Conservation (phyloP, 2,797 vertebrate genomes). For the Adelosebastes latens region DNA sequence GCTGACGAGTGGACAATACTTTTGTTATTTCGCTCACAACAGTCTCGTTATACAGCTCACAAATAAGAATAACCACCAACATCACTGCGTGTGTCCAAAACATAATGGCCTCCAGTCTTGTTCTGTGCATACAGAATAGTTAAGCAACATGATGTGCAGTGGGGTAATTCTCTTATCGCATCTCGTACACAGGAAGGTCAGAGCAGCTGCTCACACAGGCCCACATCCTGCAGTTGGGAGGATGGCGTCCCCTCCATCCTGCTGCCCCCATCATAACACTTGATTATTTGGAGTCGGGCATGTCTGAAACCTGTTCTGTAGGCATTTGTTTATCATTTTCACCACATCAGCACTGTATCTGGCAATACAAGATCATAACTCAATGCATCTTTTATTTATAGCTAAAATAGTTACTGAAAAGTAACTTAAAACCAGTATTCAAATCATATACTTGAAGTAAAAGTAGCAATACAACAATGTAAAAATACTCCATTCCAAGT, state of each 20-base stretch:
- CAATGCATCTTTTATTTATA: neutral
- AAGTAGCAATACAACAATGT: neutral
- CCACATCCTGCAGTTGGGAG: slow-evolving; percentile 24
- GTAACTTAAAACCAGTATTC: neutral
- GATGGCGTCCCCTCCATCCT: neutral
- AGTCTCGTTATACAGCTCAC: neutral
- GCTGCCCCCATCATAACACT: neutral
- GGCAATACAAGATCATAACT: neutral
- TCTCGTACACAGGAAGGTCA: slow-evolving; percentile 8
- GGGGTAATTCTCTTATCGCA: neutral
- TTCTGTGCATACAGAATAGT: neutral
- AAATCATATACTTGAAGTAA: neutral
- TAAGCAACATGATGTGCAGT: neutral
- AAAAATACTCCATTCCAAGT: neutral
- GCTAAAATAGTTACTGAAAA: neutral
- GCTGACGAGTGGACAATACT: neutral
- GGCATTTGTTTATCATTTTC: neutral
- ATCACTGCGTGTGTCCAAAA: neutral
- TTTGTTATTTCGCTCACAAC: neutral
- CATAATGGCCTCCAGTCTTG: neutral
- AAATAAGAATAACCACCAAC: neutral
- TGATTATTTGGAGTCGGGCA: neutral
- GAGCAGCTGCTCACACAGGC: slow-evolving; percentile 1
- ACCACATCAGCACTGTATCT: neutral
- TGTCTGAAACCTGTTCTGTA: neutral